A percentile compares a stretch with the other conserved stretches of the same genome.
These are phyloP conservation scores for Melospiza melodia DNA, from an alignment of 2,113 vertebrate species.

Conservation along the genomic window DNA sequence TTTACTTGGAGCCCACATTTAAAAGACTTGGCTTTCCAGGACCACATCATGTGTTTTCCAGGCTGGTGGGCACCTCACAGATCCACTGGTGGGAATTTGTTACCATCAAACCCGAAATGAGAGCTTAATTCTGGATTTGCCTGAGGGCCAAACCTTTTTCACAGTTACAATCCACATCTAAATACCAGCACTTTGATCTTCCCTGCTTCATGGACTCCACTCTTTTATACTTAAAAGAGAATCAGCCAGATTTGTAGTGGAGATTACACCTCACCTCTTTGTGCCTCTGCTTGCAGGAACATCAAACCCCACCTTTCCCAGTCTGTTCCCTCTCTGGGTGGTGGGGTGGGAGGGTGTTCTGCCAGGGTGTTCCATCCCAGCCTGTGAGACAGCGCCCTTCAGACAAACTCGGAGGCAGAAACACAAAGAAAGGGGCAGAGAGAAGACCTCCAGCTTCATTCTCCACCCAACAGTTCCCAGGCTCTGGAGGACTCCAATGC, in stretches of 20 bases:
- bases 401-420: neutral
- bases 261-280: neutral
- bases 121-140: slow-evolving; percentile 28
- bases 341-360: neutral
- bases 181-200: slow-evolving; percentile 33
- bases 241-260: neutral
- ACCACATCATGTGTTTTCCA: neutral
- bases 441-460: neutral
- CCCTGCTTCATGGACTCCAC: neutral
- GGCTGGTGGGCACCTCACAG: neutral
- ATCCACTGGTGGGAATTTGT: slow-evolving; percentile 39
- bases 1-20: neutral
- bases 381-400: neutral
- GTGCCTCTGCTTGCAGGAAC: neutral
- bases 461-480: neutral
- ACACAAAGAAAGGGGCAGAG: neutral
- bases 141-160: neutral
- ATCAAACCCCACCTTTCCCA: neutral
- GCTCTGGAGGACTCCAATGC: neutral
- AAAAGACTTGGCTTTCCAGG: slow-evolving; percentile 5
- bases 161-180: neutral
- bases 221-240: neutral
- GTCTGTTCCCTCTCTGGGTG: neutral
- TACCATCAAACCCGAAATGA: neutral
- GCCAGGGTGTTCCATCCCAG: neutral